Base-by-base conservation (phyloP, 1,140 invertebrate genomes). In the Proales similis region DNA sequence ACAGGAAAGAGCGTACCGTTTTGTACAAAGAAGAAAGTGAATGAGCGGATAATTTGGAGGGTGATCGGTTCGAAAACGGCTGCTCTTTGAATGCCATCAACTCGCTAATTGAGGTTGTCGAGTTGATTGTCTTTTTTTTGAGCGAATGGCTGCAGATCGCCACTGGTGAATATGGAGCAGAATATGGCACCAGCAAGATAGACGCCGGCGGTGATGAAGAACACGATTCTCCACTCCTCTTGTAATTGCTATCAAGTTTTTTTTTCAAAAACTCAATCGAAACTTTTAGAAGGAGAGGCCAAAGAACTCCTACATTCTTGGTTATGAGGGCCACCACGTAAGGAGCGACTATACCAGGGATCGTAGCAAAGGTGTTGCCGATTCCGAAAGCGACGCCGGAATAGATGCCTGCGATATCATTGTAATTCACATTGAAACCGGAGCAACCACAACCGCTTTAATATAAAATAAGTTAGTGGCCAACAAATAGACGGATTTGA, bases 341-440 rank as follows among this genome's bases (percentile, higher is more conserved):
- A 5, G 73, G 73, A 19, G 71, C 72, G n/a, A 75, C 48, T 49
- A 76, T 74, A 9, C 74, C 75, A 14, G 75, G 72, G 6, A 73
- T 65, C 6, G 74, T 68, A 24, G 72, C 74, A 17, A 76, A 67
- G 24, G 73, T 71, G 65, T 77, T 77, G 3, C 70, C 67, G 12
- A 77, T 71, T 27, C 75, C 75, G 65, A 76, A 75, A 32, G 76
- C 63, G 20, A 76, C 73, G 69, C 88, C 88, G 47, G 87, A 86
- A 73, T 86, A 90, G 67, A 87, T 86, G 4, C 87, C 87, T 2
- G 88, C 88, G 68, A 92, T 89, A 68, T 91, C 88, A 38, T 90
- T 76, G 20, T 86, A 86, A 70, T 90, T 92, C 51, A 88, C 84
- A 19, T 90, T 79, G 72, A 88, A 90, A 4, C 88, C 88, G 29